Evolutionary conservation across 2,797 vertebrate species (phyloP), one percentile per base, ranked within the genome.

Genomic region (Myotis findleyi): DNA sequence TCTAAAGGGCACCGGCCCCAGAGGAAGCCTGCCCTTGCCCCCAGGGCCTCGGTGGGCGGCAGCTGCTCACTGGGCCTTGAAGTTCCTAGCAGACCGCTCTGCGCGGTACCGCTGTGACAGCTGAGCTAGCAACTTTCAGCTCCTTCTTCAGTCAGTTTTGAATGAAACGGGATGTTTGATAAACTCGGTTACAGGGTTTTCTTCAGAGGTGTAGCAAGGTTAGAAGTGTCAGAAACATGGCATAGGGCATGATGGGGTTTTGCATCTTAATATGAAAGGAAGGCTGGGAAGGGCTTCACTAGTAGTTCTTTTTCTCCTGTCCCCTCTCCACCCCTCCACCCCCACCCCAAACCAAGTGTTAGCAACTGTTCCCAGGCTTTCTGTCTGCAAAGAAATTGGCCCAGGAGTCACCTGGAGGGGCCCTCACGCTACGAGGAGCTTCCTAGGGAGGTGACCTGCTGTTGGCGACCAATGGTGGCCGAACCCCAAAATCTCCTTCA

Each of bases 231-330:
- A 72, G 69, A 33, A 57, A 66, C 3, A 6, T 30, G 30, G 18
- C 64, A 36, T 36, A 66, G 66, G 41, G 38, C 44, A 59, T 59
- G 51, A 62, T 2, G 49, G 47, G 30, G 23, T 21, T 92, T 82
- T 53, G 6, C 6, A 38, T 41, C 73, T 94, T 55, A 33, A 53
- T 36, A 33, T n/a, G 77, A 79, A 95, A 95, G 69, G 13, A 72
- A 85, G 7, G 25, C 5, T 33, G 8, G 3, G 20, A 44, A 77
- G 17, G 20, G 9, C 30, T 49, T 69, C 9, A 12, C 33, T 11
- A 30, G 59, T 25, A 7, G 75, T 20, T 82, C 12, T 16, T 30
- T 72, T 7, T 23, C 66, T 77, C 6, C 2, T 38, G 2, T 25
- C 7, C 10, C 5, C 10, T 1, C 36, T 8, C 11, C 62, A 5